phyloP scores from a whole-genome alignment of 2,797 vertebrate species.

The Chaetophractus vellerosus region DNA sequence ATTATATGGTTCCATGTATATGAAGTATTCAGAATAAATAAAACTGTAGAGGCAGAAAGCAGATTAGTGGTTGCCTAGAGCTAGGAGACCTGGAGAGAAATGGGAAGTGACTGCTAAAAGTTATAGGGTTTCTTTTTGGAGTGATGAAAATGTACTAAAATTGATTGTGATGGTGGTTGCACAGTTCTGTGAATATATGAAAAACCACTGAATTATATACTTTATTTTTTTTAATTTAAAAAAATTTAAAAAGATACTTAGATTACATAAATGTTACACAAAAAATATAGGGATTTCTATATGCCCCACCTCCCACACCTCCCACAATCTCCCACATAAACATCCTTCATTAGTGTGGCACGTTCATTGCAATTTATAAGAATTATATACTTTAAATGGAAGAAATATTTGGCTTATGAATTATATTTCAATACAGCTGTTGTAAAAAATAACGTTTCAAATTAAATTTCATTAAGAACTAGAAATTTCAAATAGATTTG shows the following conservation, averaged over 20 bases:
- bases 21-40: neutral
- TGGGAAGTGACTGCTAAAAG: neutral
- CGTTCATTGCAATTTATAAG: too few species aligned
- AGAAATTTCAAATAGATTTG: neutral
- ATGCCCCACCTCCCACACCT: too few species aligned
- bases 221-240: too few species aligned
- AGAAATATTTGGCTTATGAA: neutral
- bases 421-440: neutral
- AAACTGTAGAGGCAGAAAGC: neutral
- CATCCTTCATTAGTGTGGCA: too few species aligned
- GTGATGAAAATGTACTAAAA: neutral
- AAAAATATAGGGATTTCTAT: too few species aligned
- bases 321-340: too few species aligned
- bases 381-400: neutral
- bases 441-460: neutral
- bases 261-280: too few species aligned
- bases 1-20: neutral
- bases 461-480: neutral
- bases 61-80: neutral
- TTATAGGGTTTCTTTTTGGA: rapidly evolving
- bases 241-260: too few species aligned
- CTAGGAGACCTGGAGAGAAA: neutral
- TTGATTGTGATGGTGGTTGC: neutral
- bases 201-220: neutral
- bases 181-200: neutral